A percentile compares a stretch with the other conserved stretches of the same genome.
phyloP scores from a whole-genome alignment of 2,797 vertebrate species.

The Sebastes itinus region DNA sequence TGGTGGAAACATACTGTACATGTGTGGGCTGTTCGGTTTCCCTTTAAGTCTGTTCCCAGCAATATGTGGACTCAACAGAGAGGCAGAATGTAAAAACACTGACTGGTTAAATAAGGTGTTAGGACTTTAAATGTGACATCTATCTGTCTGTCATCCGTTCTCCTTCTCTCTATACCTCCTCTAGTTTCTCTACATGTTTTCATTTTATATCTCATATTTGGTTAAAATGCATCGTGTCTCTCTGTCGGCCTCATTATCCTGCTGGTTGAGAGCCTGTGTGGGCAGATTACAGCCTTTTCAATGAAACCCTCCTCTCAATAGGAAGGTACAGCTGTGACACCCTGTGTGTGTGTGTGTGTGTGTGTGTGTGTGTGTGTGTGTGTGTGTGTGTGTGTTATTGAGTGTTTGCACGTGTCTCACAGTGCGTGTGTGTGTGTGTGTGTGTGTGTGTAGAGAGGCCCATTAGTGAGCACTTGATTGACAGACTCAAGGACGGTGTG shows the following conservation, averaged over 20 bases:
- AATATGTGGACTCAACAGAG: not conserved
- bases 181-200: not conserved
- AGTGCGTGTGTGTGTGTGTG: not conserved
- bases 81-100: not conserved
- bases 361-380: constrained; percentile 4
- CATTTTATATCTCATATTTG: not conserved
- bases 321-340: constrained; percentile 53
- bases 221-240: not conserved
- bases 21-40: not conserved
- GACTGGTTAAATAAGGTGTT: not conserved
- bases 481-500: constrained; percentile 40
- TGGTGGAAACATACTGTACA: not conserved
- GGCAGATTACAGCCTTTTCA: constrained; percentile 51
- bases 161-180: not conserved
- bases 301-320: constrained; percentile 30
- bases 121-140: not conserved
- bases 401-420: not conserved
- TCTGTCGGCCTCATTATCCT: not conserved
- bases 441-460: not conserved
- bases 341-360: constrained; percentile 16
- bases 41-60: not conserved
- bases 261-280: constrained; percentile 34
- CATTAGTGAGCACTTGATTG: constrained; percentile 57
- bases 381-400: not conserved
- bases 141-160: not conserved